Percentiles rank a stretch among this genome's conserved stretches.
Evolutionary conservation across 2,113 vertebrate genomes (phyloP).

Genomic region (Vulpes vulpes): DNA sequence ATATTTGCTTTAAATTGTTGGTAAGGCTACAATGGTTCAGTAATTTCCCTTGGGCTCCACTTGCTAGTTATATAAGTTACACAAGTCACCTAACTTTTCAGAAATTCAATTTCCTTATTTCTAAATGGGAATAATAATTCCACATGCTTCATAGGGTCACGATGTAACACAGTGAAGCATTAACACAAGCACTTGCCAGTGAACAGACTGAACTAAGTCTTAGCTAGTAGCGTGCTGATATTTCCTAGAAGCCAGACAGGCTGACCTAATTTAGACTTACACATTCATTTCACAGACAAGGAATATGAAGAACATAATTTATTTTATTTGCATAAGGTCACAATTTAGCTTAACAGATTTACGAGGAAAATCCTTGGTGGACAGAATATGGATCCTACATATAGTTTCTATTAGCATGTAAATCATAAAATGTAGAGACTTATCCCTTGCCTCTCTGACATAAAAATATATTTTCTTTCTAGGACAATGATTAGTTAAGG

Average conservation of each 20-base stretch:
- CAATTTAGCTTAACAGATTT: background rate
- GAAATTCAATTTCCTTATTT: background rate
- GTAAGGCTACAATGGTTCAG: background rate
- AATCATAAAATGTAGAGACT: background rate
- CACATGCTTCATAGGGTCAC: background rate
- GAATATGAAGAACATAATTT: background rate
- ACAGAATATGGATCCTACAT: background rate
- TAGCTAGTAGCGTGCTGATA: background rate
- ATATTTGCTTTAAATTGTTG: constrained; percentile 10
- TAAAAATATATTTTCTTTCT: constrained; percentile 17
- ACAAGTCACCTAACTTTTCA: background rate
- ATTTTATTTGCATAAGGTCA: background rate
- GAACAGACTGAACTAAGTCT: background rate
- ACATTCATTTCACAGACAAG: background rate
- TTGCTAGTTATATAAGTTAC: background rate
- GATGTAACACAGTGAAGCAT: background rate
- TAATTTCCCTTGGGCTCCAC: background rate
- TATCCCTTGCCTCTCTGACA: constrained; percentile 28
- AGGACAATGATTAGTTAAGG: background rate
- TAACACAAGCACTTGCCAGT: background rate
- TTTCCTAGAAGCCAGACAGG: background rate
- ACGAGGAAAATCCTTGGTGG: background rate
- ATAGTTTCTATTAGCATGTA: background rate
- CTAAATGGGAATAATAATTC: background rate
- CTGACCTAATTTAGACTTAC: background rate